Conservation (phyloP, 1,140 invertebrate genomes). For the Melanaphis sacchari region DNA sequence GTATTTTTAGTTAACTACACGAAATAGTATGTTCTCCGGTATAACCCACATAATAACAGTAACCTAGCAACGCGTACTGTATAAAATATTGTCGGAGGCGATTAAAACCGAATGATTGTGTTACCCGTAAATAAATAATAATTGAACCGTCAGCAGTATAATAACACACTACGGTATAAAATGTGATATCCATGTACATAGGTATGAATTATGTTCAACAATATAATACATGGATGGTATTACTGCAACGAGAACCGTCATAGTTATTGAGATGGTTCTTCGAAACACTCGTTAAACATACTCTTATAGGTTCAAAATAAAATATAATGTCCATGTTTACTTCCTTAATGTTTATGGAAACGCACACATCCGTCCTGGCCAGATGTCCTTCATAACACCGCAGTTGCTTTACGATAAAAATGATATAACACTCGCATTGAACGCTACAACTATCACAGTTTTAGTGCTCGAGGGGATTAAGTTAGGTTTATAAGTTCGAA, state of each 20-base stretch:
- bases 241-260: neutral
- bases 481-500: no score
- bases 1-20: constrained; percentile 20
- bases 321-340: neutral
- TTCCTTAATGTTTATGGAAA: neutral
- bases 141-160: neutral
- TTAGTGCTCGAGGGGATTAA: no score
- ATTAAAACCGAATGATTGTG: constrained; percentile 9
- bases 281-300: neutral
- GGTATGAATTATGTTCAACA: neutral
- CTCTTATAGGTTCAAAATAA: neutral
- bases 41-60: constrained; percentile 9
- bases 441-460: no score
- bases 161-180: neutral
- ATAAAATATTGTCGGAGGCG: neutral
- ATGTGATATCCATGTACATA: neutral
- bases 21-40: neutral
- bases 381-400: no score
- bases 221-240: neutral
- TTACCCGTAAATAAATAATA: constrained; percentile 18
- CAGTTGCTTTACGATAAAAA: no score
- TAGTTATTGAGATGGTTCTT: neutral
- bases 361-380: neutral
- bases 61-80: neutral
- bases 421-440: no score